phyloP scores from a whole-genome alignment of 2,113 vertebrate species.

The Pterocles burchelli region DNA sequence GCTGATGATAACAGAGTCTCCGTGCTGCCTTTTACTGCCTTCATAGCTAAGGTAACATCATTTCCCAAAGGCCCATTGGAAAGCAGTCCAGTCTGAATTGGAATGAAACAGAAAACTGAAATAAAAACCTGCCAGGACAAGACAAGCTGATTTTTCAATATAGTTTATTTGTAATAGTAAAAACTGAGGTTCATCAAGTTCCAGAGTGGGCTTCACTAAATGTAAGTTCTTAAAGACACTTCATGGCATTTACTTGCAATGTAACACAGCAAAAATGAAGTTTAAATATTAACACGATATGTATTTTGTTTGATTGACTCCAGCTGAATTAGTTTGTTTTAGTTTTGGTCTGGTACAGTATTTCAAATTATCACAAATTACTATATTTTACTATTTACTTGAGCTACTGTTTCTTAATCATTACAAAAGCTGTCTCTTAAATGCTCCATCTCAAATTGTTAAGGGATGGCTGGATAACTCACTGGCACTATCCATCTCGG shows the following conservation, averaged over 20 bases:
- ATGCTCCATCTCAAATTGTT: background rate
- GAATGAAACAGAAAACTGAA: background rate
- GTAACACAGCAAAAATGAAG: background rate
- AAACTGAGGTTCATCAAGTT: background rate
- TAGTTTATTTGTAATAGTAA: background rate
- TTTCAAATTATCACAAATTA: background rate
- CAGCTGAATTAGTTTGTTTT: background rate
- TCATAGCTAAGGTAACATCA: constrained; percentile 65
- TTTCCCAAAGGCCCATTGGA: constrained; percentile 83
- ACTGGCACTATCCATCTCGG: constrained; percentile 94
- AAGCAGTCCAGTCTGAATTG: constrained; percentile 77
- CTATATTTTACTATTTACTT: background rate
- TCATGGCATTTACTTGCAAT: background rate
- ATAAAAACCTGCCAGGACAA: background rate
- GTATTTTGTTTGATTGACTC: background rate
- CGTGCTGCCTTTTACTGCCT: constrained; percentile 63
- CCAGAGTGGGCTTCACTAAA: background rate
- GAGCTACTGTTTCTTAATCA: background rate
- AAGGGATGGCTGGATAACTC: constrained; percentile 34
- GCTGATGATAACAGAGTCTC: constrained; percentile 23
- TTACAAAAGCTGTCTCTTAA: background rate
- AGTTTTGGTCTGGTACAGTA: background rate
- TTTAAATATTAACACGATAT: background rate
- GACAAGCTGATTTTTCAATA: background rate
- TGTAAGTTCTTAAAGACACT: background rate